Percentiles rank a stretch among this genome's conserved stretches.
phyloP scores from a whole-genome alignment of 1,140 invertebrate species.

The Zeugodacus cucurbitae region DNA sequence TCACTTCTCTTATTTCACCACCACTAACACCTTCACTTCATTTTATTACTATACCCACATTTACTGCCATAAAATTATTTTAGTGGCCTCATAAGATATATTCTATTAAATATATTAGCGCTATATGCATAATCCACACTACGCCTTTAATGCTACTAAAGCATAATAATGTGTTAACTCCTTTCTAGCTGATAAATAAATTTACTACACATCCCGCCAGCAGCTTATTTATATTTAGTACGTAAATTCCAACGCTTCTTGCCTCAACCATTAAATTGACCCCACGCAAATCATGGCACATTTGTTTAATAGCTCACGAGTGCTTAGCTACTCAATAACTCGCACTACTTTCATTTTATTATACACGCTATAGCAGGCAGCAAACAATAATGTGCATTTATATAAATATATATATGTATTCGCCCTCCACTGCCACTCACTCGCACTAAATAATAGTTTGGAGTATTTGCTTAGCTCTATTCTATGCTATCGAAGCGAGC shows the following conservation, averaged over 20 bases:
- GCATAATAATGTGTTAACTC: background rate
- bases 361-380: background rate
- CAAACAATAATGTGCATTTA: background rate
- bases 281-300: background rate
- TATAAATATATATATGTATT: background rate
- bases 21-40: background rate
- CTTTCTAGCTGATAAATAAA: background rate
- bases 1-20: background rate
- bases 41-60: background rate
- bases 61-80: background rate
- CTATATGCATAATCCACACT: background rate
- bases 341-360: conserved; percentile 11
- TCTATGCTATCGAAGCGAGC: background rate
- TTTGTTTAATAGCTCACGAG: conserved; percentile 15
- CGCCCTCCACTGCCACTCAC: background rate
- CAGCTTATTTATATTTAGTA: too few species aligned
- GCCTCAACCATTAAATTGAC: too few species aligned
- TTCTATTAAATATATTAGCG: background rate
- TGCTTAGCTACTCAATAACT: background rate
- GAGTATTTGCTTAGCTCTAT: background rate
- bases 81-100: too few species aligned
- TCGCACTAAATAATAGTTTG: background rate
- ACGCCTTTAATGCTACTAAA: background rate
- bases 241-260: too few species aligned
- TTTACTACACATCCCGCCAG: background rate